These are phyloP conservation scores for Melinopterus prodromus DNA, from an alignment of 2,888 invertebrate genomes.

Conservation along the genomic window DNA sequence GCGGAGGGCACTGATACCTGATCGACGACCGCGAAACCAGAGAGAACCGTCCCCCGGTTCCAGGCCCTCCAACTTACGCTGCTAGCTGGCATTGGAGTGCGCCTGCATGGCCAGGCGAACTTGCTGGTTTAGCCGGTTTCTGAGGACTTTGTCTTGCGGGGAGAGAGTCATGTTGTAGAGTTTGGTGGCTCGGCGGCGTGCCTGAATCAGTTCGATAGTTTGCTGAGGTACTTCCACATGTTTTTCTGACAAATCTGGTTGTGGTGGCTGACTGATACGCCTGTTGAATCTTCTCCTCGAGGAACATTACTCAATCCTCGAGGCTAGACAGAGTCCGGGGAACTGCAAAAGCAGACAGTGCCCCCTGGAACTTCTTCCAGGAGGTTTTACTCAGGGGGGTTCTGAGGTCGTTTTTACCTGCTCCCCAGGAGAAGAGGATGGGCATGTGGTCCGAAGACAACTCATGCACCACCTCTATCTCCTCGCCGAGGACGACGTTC, in stretches of 20 bases:
- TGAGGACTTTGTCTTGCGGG: neutral
- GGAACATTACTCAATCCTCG: neutral
- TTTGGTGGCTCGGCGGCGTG: neutral
- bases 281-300: neutral
- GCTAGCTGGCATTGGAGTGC: neutral
- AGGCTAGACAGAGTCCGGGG: neutral
- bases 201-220: neutral
- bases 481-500: too few species aligned
- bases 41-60: neutral
- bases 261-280: neutral
- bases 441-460: neutral
- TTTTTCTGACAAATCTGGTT: neutral
- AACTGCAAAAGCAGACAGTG: too few species aligned
- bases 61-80: neutral
- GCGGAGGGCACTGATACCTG: neutral
- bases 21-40: neutral
- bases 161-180: neutral
- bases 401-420: neutral
- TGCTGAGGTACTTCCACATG: neutral
- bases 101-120: neutral
- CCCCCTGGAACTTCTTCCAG: neutral
- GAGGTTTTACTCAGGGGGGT: neutral
- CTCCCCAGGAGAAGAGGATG: neutral
- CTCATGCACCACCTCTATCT: neutral
- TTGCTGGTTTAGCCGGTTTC: neutral